Evolutionary conservation across 2,113 vertebrate genomes (phyloP), one percentile per base, ranked within the genome.

Genomic region (Malaclemys terrapin): DNA sequence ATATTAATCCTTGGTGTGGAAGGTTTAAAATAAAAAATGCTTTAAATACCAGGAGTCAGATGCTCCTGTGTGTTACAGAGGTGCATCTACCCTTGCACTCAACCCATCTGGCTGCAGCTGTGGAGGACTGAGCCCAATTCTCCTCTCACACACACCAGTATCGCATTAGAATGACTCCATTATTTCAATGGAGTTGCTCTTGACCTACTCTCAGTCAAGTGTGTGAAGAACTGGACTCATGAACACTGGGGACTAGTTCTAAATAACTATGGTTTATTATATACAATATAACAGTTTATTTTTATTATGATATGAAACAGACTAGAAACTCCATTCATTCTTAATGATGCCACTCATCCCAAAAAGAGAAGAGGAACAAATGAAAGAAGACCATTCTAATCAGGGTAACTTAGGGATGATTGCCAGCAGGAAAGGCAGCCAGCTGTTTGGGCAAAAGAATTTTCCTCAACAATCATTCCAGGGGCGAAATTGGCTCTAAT

Each of bases 381-480:
- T n/a, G 35, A 38, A 38, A 80, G 75, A 65, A 89, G 42, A 38
- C 93, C 79, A 94, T 93, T 97, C 92, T 92, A 94, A 95, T 85
- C 94, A 97, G 94, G 95, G 91, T 95, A 97, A 97, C 45, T 81
- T 87, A 90, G n/a, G n/a, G n/a, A n/a, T n/a, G n/a, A n/a, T n/a
- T n/a, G n/a, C n/a, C n/a, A n/a, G n/a, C n/a, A n/a, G n/a, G n/a
- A n/a, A n/a, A n/a, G n/a, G n/a, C n/a, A n/a, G n/a, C 59, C 90
- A 89, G 86, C 96, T 97, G 91, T 95, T 89, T 87, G 86, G 94
- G 92, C 79, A 95, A 97, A 97, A 93, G 47, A 65, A 84, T 52
- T 94, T 89, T 90, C 83, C 3, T 2, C 78, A 65, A 83, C 0
- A 0, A 95, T 95, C 96, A 87, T 96, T 83, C 82, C 93, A 95